These are phyloP conservation scores for Pygocentrus nattereri DNA, from an alignment of 2,797 vertebrate genomes.

Conservation along the genomic window DNA sequence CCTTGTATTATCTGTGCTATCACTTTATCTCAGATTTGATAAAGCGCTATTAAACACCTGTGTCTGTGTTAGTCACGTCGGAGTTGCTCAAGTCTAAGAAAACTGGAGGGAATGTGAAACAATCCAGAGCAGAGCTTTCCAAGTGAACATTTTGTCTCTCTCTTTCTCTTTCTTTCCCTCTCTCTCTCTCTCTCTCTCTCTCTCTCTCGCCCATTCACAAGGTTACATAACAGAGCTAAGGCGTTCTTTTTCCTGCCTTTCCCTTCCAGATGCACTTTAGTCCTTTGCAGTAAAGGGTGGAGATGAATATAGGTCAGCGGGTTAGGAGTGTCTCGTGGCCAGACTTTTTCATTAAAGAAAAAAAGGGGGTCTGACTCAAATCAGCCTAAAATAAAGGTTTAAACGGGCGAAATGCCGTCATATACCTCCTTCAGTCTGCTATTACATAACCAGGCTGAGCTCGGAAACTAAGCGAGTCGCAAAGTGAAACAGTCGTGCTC, in stretches of 20 bases:
- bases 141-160: slow-evolving; percentile 67
- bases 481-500: slow-evolving; percentile 63
- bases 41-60: not conserved
- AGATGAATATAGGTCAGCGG: slow-evolving; percentile 83
- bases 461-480: slow-evolving; percentile 70
- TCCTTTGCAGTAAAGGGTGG: slow-evolving; percentile 72
- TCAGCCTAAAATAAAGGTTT: slow-evolving; percentile 67
- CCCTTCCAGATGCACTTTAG: slow-evolving; percentile 80
- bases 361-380: slow-evolving; percentile 56
- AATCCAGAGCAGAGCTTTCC: slow-evolving; percentile 65
- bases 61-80: not conserved
- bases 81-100: slow-evolving; percentile 29
- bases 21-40: not conserved
- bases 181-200: slow-evolving; percentile 53
- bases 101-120: slow-evolving; percentile 47
- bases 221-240: slow-evolving; percentile 83
- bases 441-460: slow-evolving; percentile 79
- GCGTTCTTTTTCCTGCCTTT: slow-evolving; percentile 74
- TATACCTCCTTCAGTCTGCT: slow-evolving; percentile 74
- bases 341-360: slow-evolving; percentile 66
- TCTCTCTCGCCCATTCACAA: slow-evolving; percentile 69
- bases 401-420: slow-evolving; percentile 45
- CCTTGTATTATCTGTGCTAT: not conserved
- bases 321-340: slow-evolving; percentile 82
- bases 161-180: slow-evolving; percentile 48